These are phyloP conservation scores for Thymelicus sylvestris DNA, from an alignment of 2,888 invertebrate species.

Conservation along the genomic window DNA sequence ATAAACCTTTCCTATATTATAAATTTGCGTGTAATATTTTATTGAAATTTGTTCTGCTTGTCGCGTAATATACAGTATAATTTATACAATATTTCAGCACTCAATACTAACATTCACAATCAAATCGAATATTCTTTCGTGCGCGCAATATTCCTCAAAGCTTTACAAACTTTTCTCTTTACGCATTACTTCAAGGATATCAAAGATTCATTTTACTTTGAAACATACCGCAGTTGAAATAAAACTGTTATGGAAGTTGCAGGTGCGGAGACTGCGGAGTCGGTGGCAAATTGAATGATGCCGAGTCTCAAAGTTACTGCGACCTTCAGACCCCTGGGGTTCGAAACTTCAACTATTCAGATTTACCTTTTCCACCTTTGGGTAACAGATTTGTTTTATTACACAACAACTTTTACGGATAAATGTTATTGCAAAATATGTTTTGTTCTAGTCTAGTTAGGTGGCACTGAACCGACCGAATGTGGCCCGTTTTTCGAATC, in stretches of 20 bases:
- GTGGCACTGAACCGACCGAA: too few species aligned
- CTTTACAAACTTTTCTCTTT: not conserved
- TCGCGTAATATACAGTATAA: too few species aligned
- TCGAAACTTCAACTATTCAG: constrained; percentile 5
- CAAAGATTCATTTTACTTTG: constrained; percentile 3
- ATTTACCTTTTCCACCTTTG: constrained; percentile 7
- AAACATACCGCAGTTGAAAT: constrained; percentile 2
- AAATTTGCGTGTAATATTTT: too few species aligned
- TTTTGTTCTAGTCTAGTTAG: not conserved
- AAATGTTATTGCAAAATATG: constrained; percentile 3
- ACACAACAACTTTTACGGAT: constrained; percentile 5
- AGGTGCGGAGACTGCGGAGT: constrained; percentile 17
- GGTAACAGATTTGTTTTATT: constrained; percentile 3
- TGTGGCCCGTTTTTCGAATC: too few species aligned
- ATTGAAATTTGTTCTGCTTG: too few species aligned
- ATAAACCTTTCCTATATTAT: too few species aligned
- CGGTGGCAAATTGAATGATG: constrained; percentile 29
- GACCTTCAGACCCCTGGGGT: constrained; percentile 9
- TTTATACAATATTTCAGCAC: too few species aligned
- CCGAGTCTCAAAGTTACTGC: constrained; percentile 20
- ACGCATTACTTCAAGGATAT: not conserved
- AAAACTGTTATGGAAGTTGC: constrained; percentile 17
- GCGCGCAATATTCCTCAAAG: not conserved
- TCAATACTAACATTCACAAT: too few species aligned
- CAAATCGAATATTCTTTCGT: not conserved